Evolutionary conservation across 2,888 invertebrate genomes (phyloP), one percentile per base, ranked within the genome.

Genomic region (Crossocerus cetratus): DNA sequence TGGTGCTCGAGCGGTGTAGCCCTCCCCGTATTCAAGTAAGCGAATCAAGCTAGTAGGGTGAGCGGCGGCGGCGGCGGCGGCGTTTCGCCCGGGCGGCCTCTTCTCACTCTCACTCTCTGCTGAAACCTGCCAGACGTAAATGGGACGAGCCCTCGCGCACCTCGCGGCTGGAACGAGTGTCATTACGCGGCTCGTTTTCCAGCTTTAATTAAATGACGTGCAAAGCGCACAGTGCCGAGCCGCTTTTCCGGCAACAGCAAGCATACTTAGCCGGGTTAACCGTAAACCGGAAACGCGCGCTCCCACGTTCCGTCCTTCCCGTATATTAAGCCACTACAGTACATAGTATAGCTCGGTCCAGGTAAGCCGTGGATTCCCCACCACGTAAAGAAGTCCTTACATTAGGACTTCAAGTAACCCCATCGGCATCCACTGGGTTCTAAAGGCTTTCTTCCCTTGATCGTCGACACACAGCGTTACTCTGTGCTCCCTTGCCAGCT

Each of bases 151-250:
- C 60, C 60, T 64, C 65, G 65, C 49, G 49, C 53, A 49, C 66
- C 54, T 54, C 67, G 65, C 71, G 55, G 20, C 44, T 60, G 63
- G 60, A 64, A 71, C 71, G 72, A 80, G 79, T 77, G 75, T 77
- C 80, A 74, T 83, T 83, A 80, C 67, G 80, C 71, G 72, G 73
- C 72, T 78, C 82, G 74, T 83, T 83, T 77, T 80, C 74, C 72
- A 70, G 71, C 60, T 77, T 77, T 76, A 83, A 83, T 83, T 78
- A 83, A 82, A 80, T 74, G 72, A 77, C 77, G 73, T 71, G 72
- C 76, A 71, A 80, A 82, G 74, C 62, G 65, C 72, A 72, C 56
- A 32, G 66, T 23, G 59, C 56, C 5, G 55, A 60, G 63, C 53
- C 74, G 72, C 65, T 74, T 72, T 74, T 65, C 66, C 66, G 65